Percentiles rank a stretch among this genome's conserved stretches.
These are phyloP conservation scores for Ptychochromis oligacanthus DNA, from an alignment of 2,113 vertebrate genomes.

Conservation along the genomic window DNA sequence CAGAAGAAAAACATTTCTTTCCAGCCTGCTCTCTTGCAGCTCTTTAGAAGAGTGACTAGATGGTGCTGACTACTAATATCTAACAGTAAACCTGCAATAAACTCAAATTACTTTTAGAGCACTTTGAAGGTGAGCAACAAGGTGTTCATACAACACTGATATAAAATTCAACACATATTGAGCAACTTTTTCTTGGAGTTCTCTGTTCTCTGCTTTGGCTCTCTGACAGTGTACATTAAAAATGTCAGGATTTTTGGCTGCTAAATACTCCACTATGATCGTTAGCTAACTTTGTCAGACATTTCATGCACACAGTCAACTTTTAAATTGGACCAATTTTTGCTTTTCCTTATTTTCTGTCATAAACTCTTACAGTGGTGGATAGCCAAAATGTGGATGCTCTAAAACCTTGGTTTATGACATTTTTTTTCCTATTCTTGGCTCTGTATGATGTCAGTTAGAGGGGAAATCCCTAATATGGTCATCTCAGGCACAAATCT, in stretches of 20 bases:
- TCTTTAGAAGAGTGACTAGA: not conserved
- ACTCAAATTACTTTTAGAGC: not conserved
- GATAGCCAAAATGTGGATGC: not conserved
- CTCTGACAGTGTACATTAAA: not conserved
- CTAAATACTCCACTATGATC: not conserved
- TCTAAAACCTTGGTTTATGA: not conserved
- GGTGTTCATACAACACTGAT: not conserved
- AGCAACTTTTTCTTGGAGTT: not conserved
- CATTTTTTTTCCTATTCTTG: not conserved
- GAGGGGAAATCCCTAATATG: not conserved
- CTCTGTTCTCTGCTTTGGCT: not conserved
- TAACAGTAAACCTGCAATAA: not conserved
- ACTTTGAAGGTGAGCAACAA: not conserved
- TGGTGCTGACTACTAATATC: not conserved
- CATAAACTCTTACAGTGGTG: not conserved
- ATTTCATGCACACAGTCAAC: not conserved
- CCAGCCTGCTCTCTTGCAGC: not conserved
- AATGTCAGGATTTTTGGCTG: not conserved
- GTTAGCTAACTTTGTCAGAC: not conserved
- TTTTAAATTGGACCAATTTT: not conserved
- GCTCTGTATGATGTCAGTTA: not conserved
- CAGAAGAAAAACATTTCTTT: no score
- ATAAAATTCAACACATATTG: not conserved
- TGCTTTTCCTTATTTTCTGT: not conserved
- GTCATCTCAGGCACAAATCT: not conserved